Conservation (phyloP, 2,888 invertebrate species). For the Lucinisca nassula region DNA sequence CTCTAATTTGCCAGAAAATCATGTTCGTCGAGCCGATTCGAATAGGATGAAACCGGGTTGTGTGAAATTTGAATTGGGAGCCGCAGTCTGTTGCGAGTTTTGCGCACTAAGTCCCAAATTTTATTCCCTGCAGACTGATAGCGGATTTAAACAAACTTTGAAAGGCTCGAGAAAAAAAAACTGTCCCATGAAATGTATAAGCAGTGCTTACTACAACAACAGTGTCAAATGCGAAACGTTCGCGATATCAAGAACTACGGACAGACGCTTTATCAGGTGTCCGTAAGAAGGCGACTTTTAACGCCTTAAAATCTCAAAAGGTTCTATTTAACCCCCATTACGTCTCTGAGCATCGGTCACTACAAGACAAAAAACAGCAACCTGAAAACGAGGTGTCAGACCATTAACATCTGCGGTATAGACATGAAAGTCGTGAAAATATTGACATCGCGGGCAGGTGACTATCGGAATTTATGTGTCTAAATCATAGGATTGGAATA, state of each 20-base stretch:
- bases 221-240: background rate
- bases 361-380: too few species aligned
- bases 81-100: background rate
- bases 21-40: too few species aligned
- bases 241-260: constrained; percentile 4
- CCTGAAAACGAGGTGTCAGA: too few species aligned
- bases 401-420: too few species aligned
- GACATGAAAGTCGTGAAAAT: too few species aligned
- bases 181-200: background rate
- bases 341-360: constrained; percentile 12
- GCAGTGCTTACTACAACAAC: background rate
- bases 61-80: background rate
- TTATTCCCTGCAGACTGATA: background rate
- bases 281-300: background rate
- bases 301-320: background rate
- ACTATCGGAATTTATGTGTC: too few species aligned
- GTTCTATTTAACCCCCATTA: background rate
- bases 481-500: too few species aligned
- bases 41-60: background rate
- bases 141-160: background rate
- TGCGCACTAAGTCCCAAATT: background rate
- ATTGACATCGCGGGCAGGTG: too few species aligned
- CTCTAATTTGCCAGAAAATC: too few species aligned
- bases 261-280: background rate
- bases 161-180: background rate